Percentiles rank a stretch among this genome's conserved stretches.
Conservation (phyloP, 2,113 vertebrate genomes). For the Chaetodon trifascialis region DNA sequence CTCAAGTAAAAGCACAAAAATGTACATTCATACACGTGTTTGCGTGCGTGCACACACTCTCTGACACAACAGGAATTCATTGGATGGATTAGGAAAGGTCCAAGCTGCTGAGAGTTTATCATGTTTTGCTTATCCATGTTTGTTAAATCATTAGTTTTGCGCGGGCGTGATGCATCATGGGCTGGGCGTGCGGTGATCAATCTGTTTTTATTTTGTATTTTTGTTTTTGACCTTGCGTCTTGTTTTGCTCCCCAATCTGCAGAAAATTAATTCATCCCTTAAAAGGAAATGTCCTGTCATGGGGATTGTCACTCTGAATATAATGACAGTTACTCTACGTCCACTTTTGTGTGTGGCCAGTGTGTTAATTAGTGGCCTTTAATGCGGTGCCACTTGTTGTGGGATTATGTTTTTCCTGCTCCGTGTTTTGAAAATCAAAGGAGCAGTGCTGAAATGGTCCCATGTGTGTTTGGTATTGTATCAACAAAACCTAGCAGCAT, state of each 20-base stretch:
- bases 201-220: background rate
- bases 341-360: slow-evolving; percentile 60
- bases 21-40: background rate
- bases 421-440: slow-evolving; percentile 73
- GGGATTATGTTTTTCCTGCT: slow-evolving; percentile 72
- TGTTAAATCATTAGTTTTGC: slow-evolving; percentile 37
- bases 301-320: slow-evolving; percentile 62
- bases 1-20: slow-evolving; percentile 29
- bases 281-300: slow-evolving; percentile 35
- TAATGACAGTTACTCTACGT: slow-evolving; percentile 55
- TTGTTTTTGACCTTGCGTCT: background rate
- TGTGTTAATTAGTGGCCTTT: slow-evolving; percentile 79
- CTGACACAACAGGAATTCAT: slow-evolving; percentile 56
- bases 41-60: slow-evolving; percentile 9
- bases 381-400: slow-evolving; percentile 78
- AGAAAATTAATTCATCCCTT: slow-evolving; percentile 47
- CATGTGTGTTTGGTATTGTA: slow-evolving; percentile 76
- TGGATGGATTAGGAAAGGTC: slow-evolving; percentile 54
- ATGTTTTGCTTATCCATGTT: slow-evolving; percentile 55
- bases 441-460: slow-evolving; percentile 69
- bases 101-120: slow-evolving; percentile 47
- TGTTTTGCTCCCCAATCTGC: slow-evolving; percentile 17
- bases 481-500: slow-evolving; percentile 74
- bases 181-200: slow-evolving; percentile 29
- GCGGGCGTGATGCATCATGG: slow-evolving; percentile 16